Evolutionary conservation across 2,797 vertebrate species (phyloP).

Genomic region (Alouatta caraya): DNA sequence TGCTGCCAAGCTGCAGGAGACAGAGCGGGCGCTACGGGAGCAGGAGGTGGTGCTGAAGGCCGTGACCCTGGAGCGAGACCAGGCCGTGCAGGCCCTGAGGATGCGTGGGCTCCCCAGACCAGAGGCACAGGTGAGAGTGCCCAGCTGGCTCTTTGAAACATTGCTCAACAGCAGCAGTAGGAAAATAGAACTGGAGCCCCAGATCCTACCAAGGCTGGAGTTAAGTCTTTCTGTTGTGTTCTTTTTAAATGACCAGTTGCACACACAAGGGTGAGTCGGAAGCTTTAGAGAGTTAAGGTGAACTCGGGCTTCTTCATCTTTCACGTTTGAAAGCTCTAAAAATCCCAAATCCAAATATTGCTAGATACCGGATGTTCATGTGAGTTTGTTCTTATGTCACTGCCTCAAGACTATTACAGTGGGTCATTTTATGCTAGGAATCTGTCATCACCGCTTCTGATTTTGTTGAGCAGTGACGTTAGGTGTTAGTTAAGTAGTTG

Average conservation of each 20-base stretch:
- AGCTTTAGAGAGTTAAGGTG: neutral
- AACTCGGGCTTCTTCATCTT: neutral
- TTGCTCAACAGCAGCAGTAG: neutral
- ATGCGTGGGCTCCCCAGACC: constrained; percentile 3
- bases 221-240: neutral
- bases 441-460: neutral
- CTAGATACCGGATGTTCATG: neutral
- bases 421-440: rapidly evolving
- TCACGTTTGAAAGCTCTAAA: neutral
- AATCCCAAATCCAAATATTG: rapidly evolving
- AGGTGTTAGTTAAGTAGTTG: too few species aligned
- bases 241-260: neutral
- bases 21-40: constrained; percentile 82
- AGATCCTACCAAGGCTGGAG: rapidly evolving
- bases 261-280: too few species aligned
- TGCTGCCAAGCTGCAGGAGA: constrained; percentile 85
- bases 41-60: constrained; percentile 77
- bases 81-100: constrained; percentile 69
- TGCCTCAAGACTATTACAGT: rapidly evolving
- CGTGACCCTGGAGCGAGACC: constrained; percentile 84
- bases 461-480: neutral
- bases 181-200: neutral
- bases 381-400: rapidly evolving
- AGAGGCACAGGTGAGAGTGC: constrained; percentile 75
- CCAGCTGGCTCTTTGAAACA: neutral